Percentiles rank a stretch among this genome's conserved stretches.
phyloP scores from a whole-genome alignment of 2,888 invertebrate genomes.

The Bellardia bayeri region DNA sequence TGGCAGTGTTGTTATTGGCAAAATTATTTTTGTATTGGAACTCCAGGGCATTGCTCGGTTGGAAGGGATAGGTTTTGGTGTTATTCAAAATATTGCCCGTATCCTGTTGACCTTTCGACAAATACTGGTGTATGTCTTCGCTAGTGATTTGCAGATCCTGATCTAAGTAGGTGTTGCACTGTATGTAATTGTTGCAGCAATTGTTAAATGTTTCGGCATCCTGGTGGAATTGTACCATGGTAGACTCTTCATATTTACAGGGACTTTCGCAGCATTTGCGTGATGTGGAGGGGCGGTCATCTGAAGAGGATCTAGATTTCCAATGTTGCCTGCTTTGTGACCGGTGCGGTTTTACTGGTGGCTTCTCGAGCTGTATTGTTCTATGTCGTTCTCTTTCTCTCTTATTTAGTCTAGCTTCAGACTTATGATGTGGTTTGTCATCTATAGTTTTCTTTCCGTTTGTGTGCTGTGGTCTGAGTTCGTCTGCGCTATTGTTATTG shows the following conservation, averaged over 20 bases:
- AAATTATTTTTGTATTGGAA: slow-evolving; percentile 84
- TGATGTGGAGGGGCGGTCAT: slow-evolving; percentile 77
- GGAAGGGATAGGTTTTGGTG: slow-evolving; percentile 83
- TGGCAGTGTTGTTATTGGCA: slow-evolving; percentile 77
- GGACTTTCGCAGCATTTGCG: slow-evolving; percentile 81
- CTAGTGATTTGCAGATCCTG: slow-evolving; percentile 84
- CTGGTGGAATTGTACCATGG: slow-evolving; percentile 84
- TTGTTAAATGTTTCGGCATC: slow-evolving; percentile 84
- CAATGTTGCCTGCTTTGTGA: slow-evolving; percentile 50
- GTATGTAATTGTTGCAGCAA: slow-evolving; percentile 84
- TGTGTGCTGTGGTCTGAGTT: slow-evolving; percentile 57
- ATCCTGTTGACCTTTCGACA: slow-evolving; percentile 82
- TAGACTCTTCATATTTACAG: slow-evolving; percentile 82
- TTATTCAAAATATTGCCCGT: slow-evolving; percentile 82
- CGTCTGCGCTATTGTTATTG: slow-evolving; percentile 54
- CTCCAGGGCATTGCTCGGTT: slow-evolving; percentile 83
- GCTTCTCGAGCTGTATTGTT: slow-evolving; percentile 64
- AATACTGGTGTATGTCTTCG: slow-evolving; percentile 83
- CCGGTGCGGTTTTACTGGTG: slow-evolving; percentile 49
- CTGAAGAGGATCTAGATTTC: slow-evolving; percentile 77
- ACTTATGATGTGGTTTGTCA: slow-evolving; percentile 31
- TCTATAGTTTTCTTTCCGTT: slow-evolving; percentile 24
- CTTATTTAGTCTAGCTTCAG: slow-evolving; percentile 51
- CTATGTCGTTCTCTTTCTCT: slow-evolving; percentile 72
- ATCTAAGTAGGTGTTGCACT: slow-evolving; percentile 83